phyloP scores from a whole-genome alignment of 2,888 invertebrate species.

The Linyphia triangularis region DNA sequence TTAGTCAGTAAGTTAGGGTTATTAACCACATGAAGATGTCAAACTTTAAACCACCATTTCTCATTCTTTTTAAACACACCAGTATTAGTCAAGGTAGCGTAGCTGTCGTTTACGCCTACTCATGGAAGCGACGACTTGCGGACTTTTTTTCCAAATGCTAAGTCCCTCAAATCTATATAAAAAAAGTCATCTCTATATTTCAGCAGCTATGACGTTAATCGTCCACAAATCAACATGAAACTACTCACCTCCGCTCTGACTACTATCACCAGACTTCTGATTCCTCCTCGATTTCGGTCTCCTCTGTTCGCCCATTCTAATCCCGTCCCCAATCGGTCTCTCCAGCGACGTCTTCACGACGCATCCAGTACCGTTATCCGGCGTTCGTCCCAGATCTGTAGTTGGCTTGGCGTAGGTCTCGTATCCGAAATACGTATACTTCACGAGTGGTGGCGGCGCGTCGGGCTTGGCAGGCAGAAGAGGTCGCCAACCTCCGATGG shows the following conservation, averaged over 20 bases:
- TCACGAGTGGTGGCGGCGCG: conserved; percentile 43
- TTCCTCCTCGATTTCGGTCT: conserved; percentile 13
- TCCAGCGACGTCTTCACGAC: conserved; percentile 15
- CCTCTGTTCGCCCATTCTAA: conserved; percentile 54
- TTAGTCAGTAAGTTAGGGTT: no score
- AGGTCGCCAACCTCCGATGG: conserved; percentile 28
- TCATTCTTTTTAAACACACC: no score
- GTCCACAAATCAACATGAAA: no score
- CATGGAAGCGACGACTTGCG: no score
- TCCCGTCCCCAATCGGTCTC: neutral
- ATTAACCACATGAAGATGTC: no score
- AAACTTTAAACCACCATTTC: no score
- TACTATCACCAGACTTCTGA: conserved; percentile 20
- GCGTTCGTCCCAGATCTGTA: neutral
- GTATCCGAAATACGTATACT: conserved; percentile 73
- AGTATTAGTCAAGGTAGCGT: no score
- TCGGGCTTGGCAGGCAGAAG: conserved; percentile 30
- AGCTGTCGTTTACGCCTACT: no score
- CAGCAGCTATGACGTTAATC: no score
- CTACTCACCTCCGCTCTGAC: neutral
- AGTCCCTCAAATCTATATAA: no score
- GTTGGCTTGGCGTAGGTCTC: conserved; percentile 66
- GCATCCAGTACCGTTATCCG: neutral
- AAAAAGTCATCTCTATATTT: no score
- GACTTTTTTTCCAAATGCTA: no score